Conservation (phyloP, 1,140 invertebrate species). For the Forficula auricularia region DNA sequence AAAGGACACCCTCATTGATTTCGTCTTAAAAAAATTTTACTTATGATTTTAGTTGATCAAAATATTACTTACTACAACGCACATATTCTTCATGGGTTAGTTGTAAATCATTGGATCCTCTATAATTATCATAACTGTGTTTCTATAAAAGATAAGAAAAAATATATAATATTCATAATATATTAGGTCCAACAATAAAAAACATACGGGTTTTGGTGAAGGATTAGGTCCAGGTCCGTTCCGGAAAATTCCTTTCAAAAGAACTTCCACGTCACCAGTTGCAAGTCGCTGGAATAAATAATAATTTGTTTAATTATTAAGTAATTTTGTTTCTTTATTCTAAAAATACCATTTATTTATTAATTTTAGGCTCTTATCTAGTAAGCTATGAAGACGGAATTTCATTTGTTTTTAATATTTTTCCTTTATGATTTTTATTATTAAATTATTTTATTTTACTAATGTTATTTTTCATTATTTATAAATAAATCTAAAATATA, state of each 20-base stretch:
- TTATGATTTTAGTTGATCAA: too few relatives aligned
- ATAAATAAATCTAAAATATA: too few relatives aligned
- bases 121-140: conserved; percentile 22
- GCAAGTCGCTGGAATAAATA: conserved; percentile 19
- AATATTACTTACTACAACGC: conserved; percentile 2
- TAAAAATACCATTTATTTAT: too few relatives aligned
- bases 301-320: conserved; percentile 1
- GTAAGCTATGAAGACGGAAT: too few relatives aligned
- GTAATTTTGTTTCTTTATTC: too few relatives aligned
- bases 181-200: conserved; percentile 2
- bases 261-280: conserved; percentile 27
- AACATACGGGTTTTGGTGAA: too few relatives aligned
- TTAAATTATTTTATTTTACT: too few relatives aligned
- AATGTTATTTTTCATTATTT: too few relatives aligned
- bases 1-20: too few relatives aligned
- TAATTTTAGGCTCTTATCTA: too few relatives aligned
- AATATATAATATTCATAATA: conserved; percentile 11
- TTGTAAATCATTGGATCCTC: not conserved
- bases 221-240: conserved; percentile 7
- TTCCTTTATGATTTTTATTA: too few relatives aligned
- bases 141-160: conserved; percentile 17
- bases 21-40: not conserved
- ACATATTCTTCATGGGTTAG: conserved; percentile 4
- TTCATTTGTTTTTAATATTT: too few relatives aligned
- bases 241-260: conserved; percentile 20